Conservation (phyloP, 2,888 invertebrate genomes). For the Glyphotaelius pellucidus region DNA sequence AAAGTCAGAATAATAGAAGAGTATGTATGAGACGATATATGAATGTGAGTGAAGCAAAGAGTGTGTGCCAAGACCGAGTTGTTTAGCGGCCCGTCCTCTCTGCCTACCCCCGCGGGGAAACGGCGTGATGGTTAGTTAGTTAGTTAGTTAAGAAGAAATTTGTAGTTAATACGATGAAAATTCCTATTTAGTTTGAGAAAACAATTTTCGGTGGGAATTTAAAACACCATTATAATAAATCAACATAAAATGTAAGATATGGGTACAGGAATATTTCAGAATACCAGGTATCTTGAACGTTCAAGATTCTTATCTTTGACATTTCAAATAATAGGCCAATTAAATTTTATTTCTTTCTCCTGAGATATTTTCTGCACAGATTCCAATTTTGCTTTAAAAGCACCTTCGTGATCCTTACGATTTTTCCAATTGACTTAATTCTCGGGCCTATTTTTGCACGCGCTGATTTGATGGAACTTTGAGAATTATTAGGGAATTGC, state of each 20-base stretch:
- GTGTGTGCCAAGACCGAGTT: too few relatives aligned
- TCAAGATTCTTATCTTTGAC: neutral
- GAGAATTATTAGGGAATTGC: neutral
- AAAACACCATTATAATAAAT: neutral
- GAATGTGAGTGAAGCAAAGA: too few relatives aligned
- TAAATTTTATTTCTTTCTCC: neutral
- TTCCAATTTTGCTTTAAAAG: neutral
- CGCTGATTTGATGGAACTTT: neutral
- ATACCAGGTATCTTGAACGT: neutral
- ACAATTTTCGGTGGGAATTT: neutral
- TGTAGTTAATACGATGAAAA: neutral
- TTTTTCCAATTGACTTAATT: neutral
- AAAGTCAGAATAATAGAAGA: too few relatives aligned
- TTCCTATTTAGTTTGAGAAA: neutral
- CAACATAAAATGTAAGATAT: neutral
- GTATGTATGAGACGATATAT: too few relatives aligned
- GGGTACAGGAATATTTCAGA: neutral
- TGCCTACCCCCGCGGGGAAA: too few relatives aligned
- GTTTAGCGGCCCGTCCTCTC: too few relatives aligned
- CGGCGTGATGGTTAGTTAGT: too few relatives aligned
- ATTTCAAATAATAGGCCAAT: conserved; percentile 2
- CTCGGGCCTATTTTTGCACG: neutral
- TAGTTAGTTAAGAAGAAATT: neutral
- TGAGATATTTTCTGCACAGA: neutral
- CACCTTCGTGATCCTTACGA: neutral